Evolutionary conservation across 2,797 vertebrate species (phyloP).

Genomic region (Pteropus rufus): DNA sequence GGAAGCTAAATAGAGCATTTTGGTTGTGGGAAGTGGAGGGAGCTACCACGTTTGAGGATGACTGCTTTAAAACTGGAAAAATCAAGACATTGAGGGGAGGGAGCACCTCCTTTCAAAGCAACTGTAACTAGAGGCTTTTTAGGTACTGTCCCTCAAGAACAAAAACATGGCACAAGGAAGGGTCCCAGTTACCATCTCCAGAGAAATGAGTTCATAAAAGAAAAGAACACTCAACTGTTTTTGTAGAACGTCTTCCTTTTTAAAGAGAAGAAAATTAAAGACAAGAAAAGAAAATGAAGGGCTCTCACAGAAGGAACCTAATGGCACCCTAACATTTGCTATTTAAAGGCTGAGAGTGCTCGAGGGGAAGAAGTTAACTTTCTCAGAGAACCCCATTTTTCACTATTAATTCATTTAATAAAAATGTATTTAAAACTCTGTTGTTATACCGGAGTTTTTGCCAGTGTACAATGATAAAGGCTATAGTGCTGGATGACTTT

Average conservation of each 20-base stretch:
- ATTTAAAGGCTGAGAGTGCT: not conserved
- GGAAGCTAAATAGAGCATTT: fast-evolving
- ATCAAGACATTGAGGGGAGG: not conserved
- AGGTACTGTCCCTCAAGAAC: not conserved
- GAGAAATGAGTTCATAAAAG: not conserved
- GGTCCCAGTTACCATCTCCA: not conserved
- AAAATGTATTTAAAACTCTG: not conserved
- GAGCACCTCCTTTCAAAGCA: not conserved
- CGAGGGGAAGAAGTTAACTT: not conserved
- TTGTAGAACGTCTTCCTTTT: not conserved
- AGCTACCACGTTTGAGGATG: not conserved
- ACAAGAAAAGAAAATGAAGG: not conserved
- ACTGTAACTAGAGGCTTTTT: not conserved
- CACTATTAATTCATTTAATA: not conserved
- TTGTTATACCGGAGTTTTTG: not conserved
- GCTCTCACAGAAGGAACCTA: not conserved
- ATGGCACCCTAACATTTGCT: not conserved
- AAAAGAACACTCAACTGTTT: not conserved
- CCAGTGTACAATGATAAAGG: not conserved
- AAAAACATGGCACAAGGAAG: not conserved
- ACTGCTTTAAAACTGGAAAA: not conserved
- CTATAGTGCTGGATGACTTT: not conserved
- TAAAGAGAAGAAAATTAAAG: not conserved
- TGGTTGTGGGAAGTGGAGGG: too few relatives aligned
- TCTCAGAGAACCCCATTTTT: not conserved